A percentile compares a stretch with the other conserved stretches of the same genome.
phyloP scores from a whole-genome alignment of 2,888 invertebrate species.

The Pachydiplax longipennis region DNA sequence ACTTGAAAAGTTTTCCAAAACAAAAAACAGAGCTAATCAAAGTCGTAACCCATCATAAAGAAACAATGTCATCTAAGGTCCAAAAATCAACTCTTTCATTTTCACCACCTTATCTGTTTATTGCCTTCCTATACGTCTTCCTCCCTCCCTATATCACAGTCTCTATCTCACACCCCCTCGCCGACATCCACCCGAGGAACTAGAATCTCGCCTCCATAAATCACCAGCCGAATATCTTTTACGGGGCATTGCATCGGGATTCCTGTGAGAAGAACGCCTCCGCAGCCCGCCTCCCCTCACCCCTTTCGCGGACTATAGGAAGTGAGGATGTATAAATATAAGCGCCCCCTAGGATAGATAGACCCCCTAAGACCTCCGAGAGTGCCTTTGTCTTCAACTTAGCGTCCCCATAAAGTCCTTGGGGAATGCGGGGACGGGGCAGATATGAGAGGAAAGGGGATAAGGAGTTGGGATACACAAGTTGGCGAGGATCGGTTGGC shows the following conservation, averaged over 20 bases:
- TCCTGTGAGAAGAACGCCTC: neutral
- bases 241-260: slow-evolving; percentile 7
- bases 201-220: neutral
- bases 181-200: neutral
- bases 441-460: neutral
- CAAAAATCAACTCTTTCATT: neutral
- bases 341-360: neutral
- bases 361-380: neutral
- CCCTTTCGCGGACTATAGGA: neutral
- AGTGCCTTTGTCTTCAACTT: neutral
- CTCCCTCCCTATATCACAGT: neutral
- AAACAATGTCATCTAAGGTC: no score
- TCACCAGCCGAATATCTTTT: neutral
- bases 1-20: no score
- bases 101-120: neutral
- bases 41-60: no score
- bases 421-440: neutral
- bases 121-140: neutral
- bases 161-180: neutral
- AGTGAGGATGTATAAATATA: neutral
- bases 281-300: neutral
- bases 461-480: neutral
- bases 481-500: slow-evolving; percentile 1
- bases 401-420: neutral
- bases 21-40: no score